Conservation (phyloP, 1,140 invertebrate species). For the Linepithema humile region DNA sequence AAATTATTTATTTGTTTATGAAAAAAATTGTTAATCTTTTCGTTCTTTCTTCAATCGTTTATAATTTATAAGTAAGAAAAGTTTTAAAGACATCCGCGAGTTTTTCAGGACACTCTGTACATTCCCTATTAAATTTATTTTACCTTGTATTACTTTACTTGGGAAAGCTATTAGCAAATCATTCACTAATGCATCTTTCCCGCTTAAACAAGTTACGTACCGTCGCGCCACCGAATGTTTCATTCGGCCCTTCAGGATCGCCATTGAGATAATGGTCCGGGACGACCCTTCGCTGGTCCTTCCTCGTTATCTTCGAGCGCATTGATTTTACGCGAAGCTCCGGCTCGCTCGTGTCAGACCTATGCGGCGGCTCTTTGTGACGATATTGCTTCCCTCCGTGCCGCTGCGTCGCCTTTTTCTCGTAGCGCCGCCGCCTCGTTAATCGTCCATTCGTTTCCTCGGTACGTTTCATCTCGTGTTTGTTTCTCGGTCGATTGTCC, state of each 20-base stretch:
- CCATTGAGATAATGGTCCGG: conserved; percentile 41
- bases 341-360: conserved; percentile 5
- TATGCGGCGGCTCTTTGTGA: conserved; percentile 21
- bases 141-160: no score
- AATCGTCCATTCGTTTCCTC: conserved; percentile 26
- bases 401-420: conserved; percentile 30
- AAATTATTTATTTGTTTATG: no score
- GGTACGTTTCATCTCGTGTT: background rate
- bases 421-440: conserved; percentile 27
- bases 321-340: conserved; percentile 37
- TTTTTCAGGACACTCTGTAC: no score
- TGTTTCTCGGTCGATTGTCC: background rate
- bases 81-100: no score
- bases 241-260: conserved; percentile 22
- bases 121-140: no score
- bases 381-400: conserved; percentile 14
- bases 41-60: no score
- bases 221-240: background rate
- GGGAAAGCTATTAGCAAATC: conserved; percentile 13
- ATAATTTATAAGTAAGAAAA: no score
- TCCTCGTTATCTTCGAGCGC: conserved; percentile 28
- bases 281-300: conserved; percentile 22
- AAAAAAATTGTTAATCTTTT: no score
- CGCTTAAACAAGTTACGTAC: conserved; percentile 23
- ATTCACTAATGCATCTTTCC: background rate